phyloP scores from a whole-genome alignment of 2,888 invertebrate genomes.

The Meteorus cinctellus region DNA sequence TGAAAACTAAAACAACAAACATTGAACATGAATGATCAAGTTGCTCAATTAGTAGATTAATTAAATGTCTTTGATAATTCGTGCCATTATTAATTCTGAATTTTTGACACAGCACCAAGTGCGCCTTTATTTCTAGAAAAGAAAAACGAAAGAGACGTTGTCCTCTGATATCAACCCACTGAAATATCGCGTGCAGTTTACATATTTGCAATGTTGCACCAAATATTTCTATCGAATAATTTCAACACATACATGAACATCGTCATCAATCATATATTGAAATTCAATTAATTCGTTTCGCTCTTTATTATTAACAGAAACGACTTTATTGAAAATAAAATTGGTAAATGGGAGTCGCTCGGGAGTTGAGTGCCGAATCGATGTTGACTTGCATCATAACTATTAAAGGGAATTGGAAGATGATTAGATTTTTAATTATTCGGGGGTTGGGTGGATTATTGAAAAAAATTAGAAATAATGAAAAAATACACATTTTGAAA shows the following conservation, averaged over 20 bases:
- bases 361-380: conserved; percentile 34
- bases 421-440: neutral
- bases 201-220: neutral
- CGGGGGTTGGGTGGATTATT: neutral
- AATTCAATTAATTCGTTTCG: neutral
- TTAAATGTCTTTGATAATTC: conserved; percentile 19
- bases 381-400: conserved; percentile 20
- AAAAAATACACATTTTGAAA: neutral
- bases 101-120: conserved; percentile 20
- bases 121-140: conserved; percentile 4
- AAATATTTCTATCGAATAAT: neutral
- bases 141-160: neutral
- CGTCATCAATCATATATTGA: neutral
- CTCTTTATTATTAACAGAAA: neutral
- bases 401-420: conserved; percentile 7
- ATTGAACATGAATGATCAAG: conserved; percentile 33
- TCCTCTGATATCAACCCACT: neutral
- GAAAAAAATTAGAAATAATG: neutral
- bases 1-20: conserved; percentile 26
- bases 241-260: neutral
- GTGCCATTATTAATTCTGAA: conserved; percentile 11
- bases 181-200: neutral
- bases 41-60: conserved; percentile 44
- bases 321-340: neutral
- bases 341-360: neutral